Evolutionary conservation across 2,797 vertebrate species (phyloP), one percentile per base, ranked within the genome.

Genomic region (Falco novaeseelandiae): DNA sequence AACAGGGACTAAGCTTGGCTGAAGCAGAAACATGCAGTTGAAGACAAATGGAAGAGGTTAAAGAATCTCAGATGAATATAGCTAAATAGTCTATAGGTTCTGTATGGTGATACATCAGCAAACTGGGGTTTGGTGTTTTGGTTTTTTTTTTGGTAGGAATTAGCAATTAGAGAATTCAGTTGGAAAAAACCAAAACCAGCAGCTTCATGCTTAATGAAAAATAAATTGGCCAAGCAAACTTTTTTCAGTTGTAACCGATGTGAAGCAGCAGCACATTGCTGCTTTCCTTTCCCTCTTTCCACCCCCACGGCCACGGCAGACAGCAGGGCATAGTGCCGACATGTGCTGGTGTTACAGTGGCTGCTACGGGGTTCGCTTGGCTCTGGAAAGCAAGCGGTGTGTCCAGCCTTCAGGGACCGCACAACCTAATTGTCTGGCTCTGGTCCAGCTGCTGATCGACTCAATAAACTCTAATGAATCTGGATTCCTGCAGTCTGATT

Each of bases 401-500:
- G 40, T 85, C 92, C 97, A 93, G 94, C 44, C 91, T 93, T 69
- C 57, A 76, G 94, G 83, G 87, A 77, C 89, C 6, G 40, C 73
- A 51, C 90, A 80, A 32, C 76, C 82, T 80, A 61, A 93, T 93
- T 95, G 85, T 84, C 95, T 98, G 97, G 94, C 96, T 94, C 73
- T 83, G 77, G 88, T 97, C 96, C 97, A 96, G 96, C 95, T 73
- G 87, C 49, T 93, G 80, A 96, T 90, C 97, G 98, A 96, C 97
- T 96, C 97, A 97, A 91, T 98, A 98, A 98, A 98, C 93, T 93
- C 79, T 76, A 94, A 87, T 95, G 95, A 97, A 97, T 96, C 96
- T 97, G 95, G 95, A 96, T 97, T 98, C 92, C 95, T 80, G 46
- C 85, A 92, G 94, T 97, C 95, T 97, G 96, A 96, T 98, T 97